Base-by-base conservation (phyloP, 2,113 vertebrate genomes). In the Sakesphorus luctuosus region DNA sequence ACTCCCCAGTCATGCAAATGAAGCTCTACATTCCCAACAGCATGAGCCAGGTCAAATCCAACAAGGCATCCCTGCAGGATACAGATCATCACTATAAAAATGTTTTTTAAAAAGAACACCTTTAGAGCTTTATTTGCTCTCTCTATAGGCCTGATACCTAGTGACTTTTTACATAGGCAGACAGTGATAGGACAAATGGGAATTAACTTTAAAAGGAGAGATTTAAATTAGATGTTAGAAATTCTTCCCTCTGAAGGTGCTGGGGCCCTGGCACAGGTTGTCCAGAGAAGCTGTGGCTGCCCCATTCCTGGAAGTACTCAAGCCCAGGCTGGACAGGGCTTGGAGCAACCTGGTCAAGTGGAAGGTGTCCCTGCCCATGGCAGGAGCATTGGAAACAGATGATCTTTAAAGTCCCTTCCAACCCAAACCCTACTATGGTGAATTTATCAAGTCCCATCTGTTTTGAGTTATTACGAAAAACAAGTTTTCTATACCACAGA, bases 31-130 rank as follows among this genome's bases (percentile, higher is more conserved):
- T 99, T 99, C 61, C 99, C 99, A 36, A 97, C 99, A 7, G 99
- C 98, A 4, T 99, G 99, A 44, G 99, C 99, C 52, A 99, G 98
- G 91, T 99, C 99, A 38, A 99, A 99, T 9, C 99, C 99, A 5
- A 99, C 99, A 67, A 98, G 98, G 78, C 99, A 99, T 20, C 99
- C 99, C 99, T 99, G 89, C 21, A 62, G 79, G 44, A 96, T 58
- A 96, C 65, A 73, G 20, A 15, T 40, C 8, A 76, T 46, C 8
- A 7, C 13, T 69, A 28, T n/a, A 46, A 72, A 55, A 33, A 50
- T 63, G 40, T 59, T 74, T 73, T 47, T 17, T 26, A 80, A 69
- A 36, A 50, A 50, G 19, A 76, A 26, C 1, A 43, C 18, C 12
- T 44, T 65, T 24, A 84, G 47, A 89, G 17, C 24, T 94, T 43